Conservation (phyloP, 2,113 vertebrate genomes). For the Camelus dromedarius region DNA sequence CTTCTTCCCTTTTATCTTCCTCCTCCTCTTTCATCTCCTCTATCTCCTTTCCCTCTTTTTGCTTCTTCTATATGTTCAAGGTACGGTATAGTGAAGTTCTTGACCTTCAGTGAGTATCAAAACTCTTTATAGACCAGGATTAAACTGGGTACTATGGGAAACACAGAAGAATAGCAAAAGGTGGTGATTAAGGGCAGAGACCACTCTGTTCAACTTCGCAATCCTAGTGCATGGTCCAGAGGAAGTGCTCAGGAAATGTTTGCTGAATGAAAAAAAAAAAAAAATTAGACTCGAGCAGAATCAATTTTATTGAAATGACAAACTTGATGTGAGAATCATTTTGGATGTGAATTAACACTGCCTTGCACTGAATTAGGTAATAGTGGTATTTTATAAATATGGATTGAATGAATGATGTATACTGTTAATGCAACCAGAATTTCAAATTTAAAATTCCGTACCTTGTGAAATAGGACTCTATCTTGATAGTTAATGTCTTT, state of each 20-base stretch:
- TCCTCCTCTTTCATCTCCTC: not conserved
- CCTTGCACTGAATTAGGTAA: conserved; percentile 38
- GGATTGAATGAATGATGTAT: conserved; percentile 34
- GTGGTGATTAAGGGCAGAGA: not conserved
- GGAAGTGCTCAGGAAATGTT: conserved; percentile 20
- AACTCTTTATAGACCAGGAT: not conserved
- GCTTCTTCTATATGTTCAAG: not conserved
- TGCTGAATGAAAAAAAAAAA: not conserved
- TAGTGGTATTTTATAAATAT: conserved; percentile 60
- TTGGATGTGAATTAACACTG: conserved; percentile 8
- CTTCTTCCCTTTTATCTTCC: not conserved
- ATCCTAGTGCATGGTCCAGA: not conserved
- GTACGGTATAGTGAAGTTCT: not conserved
- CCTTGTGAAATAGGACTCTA: not conserved
- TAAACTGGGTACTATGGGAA: not conserved
- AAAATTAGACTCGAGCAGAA: not conserved
- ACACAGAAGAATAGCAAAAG: not conserved
- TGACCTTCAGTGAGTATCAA: not conserved
- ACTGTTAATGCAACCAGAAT: not conserved
- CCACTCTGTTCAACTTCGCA: not conserved
- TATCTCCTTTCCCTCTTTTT: no score
- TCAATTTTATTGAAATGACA: not conserved
- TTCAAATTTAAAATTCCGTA: conserved; percentile 23
- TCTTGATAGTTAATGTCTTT: not conserved
- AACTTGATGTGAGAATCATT: conserved; percentile 40